Base-by-base conservation (phyloP, 2,888 invertebrate species). In the Tetranychus piercei region DNA sequence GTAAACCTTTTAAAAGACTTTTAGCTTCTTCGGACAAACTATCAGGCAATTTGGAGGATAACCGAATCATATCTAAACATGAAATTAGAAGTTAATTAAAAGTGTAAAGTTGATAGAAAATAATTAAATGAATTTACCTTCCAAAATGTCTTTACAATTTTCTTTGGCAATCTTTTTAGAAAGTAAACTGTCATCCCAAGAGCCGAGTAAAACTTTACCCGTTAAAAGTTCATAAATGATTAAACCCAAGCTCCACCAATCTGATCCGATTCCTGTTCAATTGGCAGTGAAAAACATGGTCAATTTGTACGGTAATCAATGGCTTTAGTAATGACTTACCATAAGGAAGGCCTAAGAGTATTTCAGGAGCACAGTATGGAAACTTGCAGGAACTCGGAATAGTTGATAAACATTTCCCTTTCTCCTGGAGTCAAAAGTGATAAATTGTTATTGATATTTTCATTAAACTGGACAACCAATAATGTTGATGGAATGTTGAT, bases 191-290 rank as follows among this genome's bases (percentile, higher is more conserved):
- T 45, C 70, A 18, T 74, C 20, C 22, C 70, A 64, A 34, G 69
- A 18, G n/a, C 18, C 45, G 18, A 64, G 66, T 15, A 71, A 20
- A 11, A 34, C n/a, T 70, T 74, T 44, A 20, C 74, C 74, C 5
- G 72, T 72, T 45, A 74, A 70, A 45, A 74, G 43, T 22, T 74
- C 45, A 64, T 74, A 74, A 34, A 74, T 45, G 55, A 70, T 71
- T 64, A 55, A 55, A 11, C 74, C 74, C n/a, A 74, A 6, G 15
- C 22, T 71, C 74, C 74, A 74, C 74, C 74, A 74, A 23, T 74
- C 74, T 22, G 74, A 74, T 34, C 34, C 22, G 6, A 69, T 44
- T 22, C 66, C 74, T 72, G 15, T 44, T 9, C n/a, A n/a, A 34
- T 18, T 44, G 9, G 6, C 45, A 45, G 9, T 45, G 7, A 45